Evolutionary conservation across 2,797 vertebrate species (phyloP).

Genomic region (Silurus lanzhouensis): DNA sequence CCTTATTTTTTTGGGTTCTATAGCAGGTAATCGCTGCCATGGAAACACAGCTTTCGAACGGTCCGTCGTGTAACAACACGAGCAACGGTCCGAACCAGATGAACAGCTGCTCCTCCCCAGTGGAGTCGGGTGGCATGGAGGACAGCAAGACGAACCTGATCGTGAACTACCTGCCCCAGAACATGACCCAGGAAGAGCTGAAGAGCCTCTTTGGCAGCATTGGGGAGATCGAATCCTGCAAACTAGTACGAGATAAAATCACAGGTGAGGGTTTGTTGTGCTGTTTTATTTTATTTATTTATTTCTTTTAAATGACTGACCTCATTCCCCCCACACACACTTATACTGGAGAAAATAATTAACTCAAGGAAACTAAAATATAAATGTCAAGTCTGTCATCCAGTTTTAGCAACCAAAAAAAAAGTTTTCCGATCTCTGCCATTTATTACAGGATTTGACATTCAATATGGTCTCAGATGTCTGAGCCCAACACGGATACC

Average conservation of each 20-base stretch:
- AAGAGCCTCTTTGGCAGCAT: slow-evolving; percentile 98
- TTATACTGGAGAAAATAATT: too few relatives aligned
- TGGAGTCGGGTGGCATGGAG: slow-evolving; percentile 92
- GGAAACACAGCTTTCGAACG: slow-evolving; percentile 99
- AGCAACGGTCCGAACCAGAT: slow-evolving; percentile 89
- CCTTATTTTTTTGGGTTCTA: slow-evolving; percentile 63
- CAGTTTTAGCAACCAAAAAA: too few relatives aligned
- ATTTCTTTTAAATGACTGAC: background rate
- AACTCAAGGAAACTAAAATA: too few relatives aligned
- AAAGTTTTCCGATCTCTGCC: background rate
- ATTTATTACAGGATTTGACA: background rate
- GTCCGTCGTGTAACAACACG: slow-evolving; percentile 94
- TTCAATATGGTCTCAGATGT: background rate
- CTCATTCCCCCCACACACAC: too few relatives aligned
- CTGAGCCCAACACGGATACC: too few relatives aligned
- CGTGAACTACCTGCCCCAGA: slow-evolving; percentile 99
- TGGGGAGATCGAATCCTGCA: slow-evolving; percentile 98
- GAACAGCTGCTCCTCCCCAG: slow-evolving; percentile 93
- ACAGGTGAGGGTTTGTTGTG: slow-evolving; percentile 77
- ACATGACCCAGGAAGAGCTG: slow-evolving; percentile 97
- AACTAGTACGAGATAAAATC: slow-evolving; percentile 98
- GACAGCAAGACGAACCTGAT: slow-evolving; percentile 99
- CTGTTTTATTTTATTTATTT: background rate
- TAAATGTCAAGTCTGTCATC: too few relatives aligned
- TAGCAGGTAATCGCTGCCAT: slow-evolving; percentile 99